These are phyloP conservation scores for Thunnus thynnus DNA, from an alignment of 2,113 vertebrate genomes.

Conservation along the genomic window DNA sequence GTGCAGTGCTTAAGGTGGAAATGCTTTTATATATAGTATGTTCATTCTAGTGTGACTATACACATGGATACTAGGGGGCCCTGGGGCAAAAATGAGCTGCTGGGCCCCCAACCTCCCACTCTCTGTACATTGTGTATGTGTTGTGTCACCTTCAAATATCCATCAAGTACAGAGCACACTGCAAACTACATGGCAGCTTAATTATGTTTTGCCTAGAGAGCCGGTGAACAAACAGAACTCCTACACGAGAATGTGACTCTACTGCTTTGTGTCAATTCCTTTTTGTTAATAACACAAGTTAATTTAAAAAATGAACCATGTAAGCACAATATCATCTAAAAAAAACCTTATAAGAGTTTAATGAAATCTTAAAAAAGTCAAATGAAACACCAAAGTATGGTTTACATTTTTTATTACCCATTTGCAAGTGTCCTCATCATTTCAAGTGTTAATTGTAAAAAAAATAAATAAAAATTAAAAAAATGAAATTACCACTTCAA, in stretches of 20 bases:
- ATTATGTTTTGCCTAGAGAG: constrained; percentile 17
- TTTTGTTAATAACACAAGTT: constrained; percentile 6
- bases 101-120: not conserved
- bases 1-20: constrained; percentile 2
- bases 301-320: not conserved
- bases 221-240: constrained; percentile 22
- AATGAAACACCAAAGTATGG: too few relatives aligned
- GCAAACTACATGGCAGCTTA: constrained; percentile 30
- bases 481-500: too few relatives aligned
- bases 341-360: too few relatives aligned
- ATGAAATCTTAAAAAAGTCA: not conserved
- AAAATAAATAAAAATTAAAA: too few relatives aligned
- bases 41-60: constrained; percentile 1
- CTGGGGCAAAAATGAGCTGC: not conserved
- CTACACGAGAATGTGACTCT: not conserved
- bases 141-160: constrained; percentile 23
- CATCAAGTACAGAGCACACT: constrained; percentile 3
- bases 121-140: constrained; percentile 12
- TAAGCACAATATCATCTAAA: not conserved
- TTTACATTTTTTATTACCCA: too few relatives aligned
- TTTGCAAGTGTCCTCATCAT: too few relatives aligned
- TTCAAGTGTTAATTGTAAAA: too few relatives aligned
- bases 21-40: constrained; percentile 19
- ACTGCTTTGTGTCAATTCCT: not conserved
- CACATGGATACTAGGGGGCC: not conserved